Base-by-base conservation (phyloP, 2,113 vertebrate species). In the Lynx canadensis region DNA sequence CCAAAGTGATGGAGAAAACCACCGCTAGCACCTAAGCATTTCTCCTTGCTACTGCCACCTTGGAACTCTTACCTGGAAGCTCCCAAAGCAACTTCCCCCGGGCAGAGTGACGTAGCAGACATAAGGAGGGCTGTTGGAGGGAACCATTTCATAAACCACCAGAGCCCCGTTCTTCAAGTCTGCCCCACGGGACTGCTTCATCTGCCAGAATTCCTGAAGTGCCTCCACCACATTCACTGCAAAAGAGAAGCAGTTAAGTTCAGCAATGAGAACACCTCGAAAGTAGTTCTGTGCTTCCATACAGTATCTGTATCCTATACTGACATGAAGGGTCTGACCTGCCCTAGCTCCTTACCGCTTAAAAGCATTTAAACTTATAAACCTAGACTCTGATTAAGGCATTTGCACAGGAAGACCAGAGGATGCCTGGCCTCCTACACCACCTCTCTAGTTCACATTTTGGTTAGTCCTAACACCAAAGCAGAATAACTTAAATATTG, bases 171-270 rank as follows among this genome's bases (percentile, higher is more conserved):
- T 99, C n/a, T 99, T 99, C 97, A 99, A 98, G 63, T 99, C 99
- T 0, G 99, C 99, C 1, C 99, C 99, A 7, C 99, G 99, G 0
- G 99, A 99, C 94, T 99, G 99, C 97, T 99, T 99, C 99, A 99
- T 99, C 99, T 99, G 99, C 99, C 99, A 99, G 98, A 99, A 99
- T 95, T 99, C 99, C 99, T 99, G 99, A 11, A 99, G 98, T 1
- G 99, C 99, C 94, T 99, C 99, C 98, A 99, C 99, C 73, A 99
- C 99, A 9, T 99, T 99, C 96, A 99, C 99, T 99, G 96, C 0
- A 92, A 65, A 29, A 97, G 33, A 96, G 82, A 65, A 91, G 25
- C 0, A 16, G 55, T 52, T 27, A 89, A 84, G 29, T 55, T 94
- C 57, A 85, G 57, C 71, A 33, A 3, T 0, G 29, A 78, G 25